phyloP scores from a whole-genome alignment of 2,888 invertebrate species.

The Pomacea canaliculata region DNA sequence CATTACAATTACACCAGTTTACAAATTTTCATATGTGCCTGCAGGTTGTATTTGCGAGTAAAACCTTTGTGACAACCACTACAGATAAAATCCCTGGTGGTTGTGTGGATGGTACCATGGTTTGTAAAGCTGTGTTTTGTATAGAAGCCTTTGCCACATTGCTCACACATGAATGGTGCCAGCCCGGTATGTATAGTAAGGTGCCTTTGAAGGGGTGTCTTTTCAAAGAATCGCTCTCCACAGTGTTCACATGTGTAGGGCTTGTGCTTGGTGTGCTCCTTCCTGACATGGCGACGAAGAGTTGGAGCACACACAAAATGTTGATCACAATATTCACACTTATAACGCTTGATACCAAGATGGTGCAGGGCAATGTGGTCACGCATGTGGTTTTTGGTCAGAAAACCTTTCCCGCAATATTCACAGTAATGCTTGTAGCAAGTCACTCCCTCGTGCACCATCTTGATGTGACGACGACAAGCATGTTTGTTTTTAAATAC shows the following conservation, averaged over 20 bases:
- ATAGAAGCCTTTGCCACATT: constrained; percentile 24
- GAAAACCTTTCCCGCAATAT: constrained; percentile 26
- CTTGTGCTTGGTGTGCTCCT: constrained; percentile 27
- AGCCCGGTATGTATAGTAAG: constrained; percentile 21
- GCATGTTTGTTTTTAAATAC: constrained; percentile 27
- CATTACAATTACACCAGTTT: constrained; percentile 9
- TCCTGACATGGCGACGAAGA: constrained; percentile 22
- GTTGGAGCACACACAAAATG: constrained; percentile 30
- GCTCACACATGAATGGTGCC: constrained; percentile 26
- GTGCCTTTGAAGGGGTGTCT: constrained; percentile 22
- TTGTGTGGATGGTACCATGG: constrained; percentile 18
- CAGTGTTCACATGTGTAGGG: constrained; percentile 26
- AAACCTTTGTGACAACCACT: constrained; percentile 21
- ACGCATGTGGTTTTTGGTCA: constrained; percentile 24
- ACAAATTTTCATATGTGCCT: constrained; percentile 20
- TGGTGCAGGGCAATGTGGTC: constrained; percentile 32
- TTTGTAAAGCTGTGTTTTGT: constrained; percentile 25
- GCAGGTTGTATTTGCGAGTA: constrained; percentile 24
- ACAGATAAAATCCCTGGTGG: constrained; percentile 18
- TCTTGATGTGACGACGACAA: constrained; percentile 23
- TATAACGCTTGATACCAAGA: constrained; percentile 27
- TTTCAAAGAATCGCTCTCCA: constrained; percentile 23
- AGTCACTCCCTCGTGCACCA: constrained; percentile 24
- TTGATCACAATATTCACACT: constrained; percentile 25
- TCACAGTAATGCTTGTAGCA: constrained; percentile 29